phyloP scores from a whole-genome alignment of 2,888 invertebrate genomes.

The Drosophila nr. fundita region DNA sequence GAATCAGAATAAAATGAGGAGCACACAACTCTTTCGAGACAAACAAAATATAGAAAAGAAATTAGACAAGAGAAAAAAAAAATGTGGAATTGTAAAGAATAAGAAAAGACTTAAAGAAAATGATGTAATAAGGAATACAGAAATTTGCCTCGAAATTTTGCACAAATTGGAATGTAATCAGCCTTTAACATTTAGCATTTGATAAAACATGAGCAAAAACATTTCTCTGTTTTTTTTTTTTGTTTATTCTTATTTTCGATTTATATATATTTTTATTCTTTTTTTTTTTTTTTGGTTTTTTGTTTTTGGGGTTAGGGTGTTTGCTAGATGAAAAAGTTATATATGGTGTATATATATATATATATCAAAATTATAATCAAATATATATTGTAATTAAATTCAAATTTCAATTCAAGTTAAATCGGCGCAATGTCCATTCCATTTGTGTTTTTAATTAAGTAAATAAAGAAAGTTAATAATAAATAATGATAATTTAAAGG shows the following conservation, averaged over 20 bases:
- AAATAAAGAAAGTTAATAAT: slow-evolving; percentile 34
- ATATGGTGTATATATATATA: slow-evolving; percentile 30
- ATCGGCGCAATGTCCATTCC: slow-evolving; percentile 77
- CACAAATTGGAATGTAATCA: slow-evolving; percentile 81
- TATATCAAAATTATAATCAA: slow-evolving; percentile 56
- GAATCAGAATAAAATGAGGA: slow-evolving; percentile 22
- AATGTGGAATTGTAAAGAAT: slow-evolving; percentile 12
- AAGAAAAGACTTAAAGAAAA: slow-evolving; percentile 24
- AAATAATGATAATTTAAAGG: slow-evolving; percentile 14
- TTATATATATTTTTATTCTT: slow-evolving; percentile 14
- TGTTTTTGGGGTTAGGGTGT: slow-evolving; percentile 16
- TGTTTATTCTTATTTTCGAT: slow-evolving; percentile 5
- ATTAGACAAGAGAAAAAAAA: slow-evolving; percentile 10
- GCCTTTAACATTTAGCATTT: slow-evolving; percentile 84
- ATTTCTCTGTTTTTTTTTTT: slow-evolving; percentile 37
- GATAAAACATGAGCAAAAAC: slow-evolving; percentile 79
- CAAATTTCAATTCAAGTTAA: slow-evolving; percentile 40
- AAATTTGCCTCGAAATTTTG: slow-evolving; percentile 50
- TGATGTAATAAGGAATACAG: slow-evolving; percentile 19
- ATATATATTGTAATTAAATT: slow-evolving; percentile 39
- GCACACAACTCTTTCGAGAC: slow-evolving; percentile 48
- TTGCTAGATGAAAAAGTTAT: slow-evolving; percentile 53
- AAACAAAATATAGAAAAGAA: slow-evolving; percentile 36
- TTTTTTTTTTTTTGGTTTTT: background rate
- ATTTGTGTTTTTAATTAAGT: slow-evolving; percentile 65